Percentiles rank a stretch among this genome's conserved stretches.
Conservation (phyloP, 2,797 vertebrate species). For the Lerista edwardsae region DNA sequence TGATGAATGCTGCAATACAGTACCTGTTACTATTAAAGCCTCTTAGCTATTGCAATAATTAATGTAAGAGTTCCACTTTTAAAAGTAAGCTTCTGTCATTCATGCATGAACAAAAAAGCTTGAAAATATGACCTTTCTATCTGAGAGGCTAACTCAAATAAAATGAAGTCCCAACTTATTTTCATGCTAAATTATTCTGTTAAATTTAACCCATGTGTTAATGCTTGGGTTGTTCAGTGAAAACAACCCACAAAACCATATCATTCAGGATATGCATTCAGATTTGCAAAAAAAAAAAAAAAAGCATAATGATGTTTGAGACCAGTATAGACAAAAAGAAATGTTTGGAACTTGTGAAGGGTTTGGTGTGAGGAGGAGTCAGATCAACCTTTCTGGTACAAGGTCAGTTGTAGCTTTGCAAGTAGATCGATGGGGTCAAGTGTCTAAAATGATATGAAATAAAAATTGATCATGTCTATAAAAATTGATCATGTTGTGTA, state of each 20-base stretch:
- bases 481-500: neutral
- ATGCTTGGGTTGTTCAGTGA: neutral
- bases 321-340: constrained; percentile 34
- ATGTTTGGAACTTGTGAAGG: constrained; percentile 24
- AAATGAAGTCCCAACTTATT: neutral
- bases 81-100: neutral
- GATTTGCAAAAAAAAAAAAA: neutral
- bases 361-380: neutral
- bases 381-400: constrained; percentile 5
- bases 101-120: neutral
- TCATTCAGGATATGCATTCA: rapidly evolving
- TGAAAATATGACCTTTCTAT: neutral
- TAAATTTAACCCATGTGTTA: neutral
- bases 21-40: neutral
- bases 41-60: neutral
- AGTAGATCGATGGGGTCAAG: constrained; percentile 46
- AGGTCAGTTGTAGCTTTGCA: constrained; percentile 34
- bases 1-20: neutral
- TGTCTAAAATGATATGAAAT: constrained; percentile 48
- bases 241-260: neutral
- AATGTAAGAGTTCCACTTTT: neutral
- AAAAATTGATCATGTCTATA: constrained; percentile 37
- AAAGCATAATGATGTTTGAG: constrained; percentile 23
- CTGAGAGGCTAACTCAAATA: neutral
- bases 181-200: neutral